A percentile compares a stretch with the other conserved stretches of the same genome.
Conservation (phyloP, 2,888 invertebrate genomes). For the Parascotia fuliginaria region DNA sequence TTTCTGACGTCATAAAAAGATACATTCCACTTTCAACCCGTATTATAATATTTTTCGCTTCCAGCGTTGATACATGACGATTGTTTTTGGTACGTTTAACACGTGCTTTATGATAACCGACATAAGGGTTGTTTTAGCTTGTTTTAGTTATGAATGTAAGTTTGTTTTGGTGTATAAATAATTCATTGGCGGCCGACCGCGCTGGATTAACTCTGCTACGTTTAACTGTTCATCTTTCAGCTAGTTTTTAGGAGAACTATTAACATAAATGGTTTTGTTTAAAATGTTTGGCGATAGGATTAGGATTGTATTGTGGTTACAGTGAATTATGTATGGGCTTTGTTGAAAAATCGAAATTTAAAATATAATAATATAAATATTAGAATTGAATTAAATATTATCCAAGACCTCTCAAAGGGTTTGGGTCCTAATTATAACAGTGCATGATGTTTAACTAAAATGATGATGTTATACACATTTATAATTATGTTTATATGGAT, state of each 20-base stretch:
- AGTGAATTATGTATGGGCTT: no score
- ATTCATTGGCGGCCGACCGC: slow-evolving; percentile 49
- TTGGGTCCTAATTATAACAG: no score
- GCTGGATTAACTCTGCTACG: slow-evolving; percentile 46
- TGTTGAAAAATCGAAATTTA: no score
- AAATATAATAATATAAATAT: no score
- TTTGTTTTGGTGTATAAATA: slow-evolving; percentile 43
- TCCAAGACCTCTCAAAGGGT: no score
- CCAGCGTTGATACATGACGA: slow-evolving; percentile 39
- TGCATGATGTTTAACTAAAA: no score
- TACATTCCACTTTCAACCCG: slow-evolving; percentile 38
- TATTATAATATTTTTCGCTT: slow-evolving; percentile 45
- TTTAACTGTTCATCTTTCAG: slow-evolving; percentile 49
- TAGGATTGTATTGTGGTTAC: not conserved
- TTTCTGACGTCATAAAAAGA: slow-evolving; percentile 41
- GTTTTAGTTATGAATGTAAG: slow-evolving; percentile 3
- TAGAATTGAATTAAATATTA: no score
- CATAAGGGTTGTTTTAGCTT: slow-evolving; percentile 22
- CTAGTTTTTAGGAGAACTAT: slow-evolving; percentile 49
- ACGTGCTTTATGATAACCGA: slow-evolving; percentile 7
- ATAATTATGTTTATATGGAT: no score
- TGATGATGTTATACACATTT: no score
- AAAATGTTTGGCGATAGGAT: slow-evolving; percentile 23
- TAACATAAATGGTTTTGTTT: slow-evolving; percentile 47
- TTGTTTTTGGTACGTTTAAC: slow-evolving; percentile 1